Base-by-base conservation (phyloP, 2,888 invertebrate genomes). In the Plemyria rubiginata region DNA sequence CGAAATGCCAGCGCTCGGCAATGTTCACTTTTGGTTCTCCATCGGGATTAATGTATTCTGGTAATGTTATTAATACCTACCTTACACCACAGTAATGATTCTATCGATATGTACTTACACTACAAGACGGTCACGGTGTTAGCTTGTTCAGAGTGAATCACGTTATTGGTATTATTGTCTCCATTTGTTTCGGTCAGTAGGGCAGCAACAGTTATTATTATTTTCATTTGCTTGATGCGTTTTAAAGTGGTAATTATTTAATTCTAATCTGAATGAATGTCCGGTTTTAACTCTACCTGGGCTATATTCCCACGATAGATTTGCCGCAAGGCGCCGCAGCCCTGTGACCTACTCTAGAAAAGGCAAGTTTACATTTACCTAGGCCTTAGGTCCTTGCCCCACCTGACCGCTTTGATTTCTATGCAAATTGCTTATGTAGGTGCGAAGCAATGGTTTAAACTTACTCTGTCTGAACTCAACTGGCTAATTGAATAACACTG, bases 311-410 rank as follows among this genome's bases (percentile, higher is more conserved):
- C 22, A 22, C 22, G 22, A 11, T 38, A 59, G 50, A 48, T 65
- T 65, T 63, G 53, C 58, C 54, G 72, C 70, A 68, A 67, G 69
- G 51, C 62, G 60, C 54, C 65, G 73, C 60, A 75, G 76, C 75
- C 75, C 59, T 73, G 62, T 80, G 79, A 81, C 82, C 82, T 69
- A 77, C 70, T 74, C 81, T 74, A 65, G 22, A 43, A 62, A 67
- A 62, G 69, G 67, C 65, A 61, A 70, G 65, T 67, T 67, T 67
- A 67, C 54, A 43, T 58, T 60, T 15, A 43, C 41, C 54, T 65
- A 58, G 54, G 40, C 7, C 3, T 22, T 22, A 49, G 43, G n/a
- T n/a, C 48, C 40, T 57, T 6, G 12, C 11, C 16, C 49, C 15
- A 22, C 50, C 54, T 43, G 28, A 48, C 48, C 28, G 3, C 46